Conservation (phyloP, 2,113 vertebrate genomes). For the Equus quagga region DNA sequence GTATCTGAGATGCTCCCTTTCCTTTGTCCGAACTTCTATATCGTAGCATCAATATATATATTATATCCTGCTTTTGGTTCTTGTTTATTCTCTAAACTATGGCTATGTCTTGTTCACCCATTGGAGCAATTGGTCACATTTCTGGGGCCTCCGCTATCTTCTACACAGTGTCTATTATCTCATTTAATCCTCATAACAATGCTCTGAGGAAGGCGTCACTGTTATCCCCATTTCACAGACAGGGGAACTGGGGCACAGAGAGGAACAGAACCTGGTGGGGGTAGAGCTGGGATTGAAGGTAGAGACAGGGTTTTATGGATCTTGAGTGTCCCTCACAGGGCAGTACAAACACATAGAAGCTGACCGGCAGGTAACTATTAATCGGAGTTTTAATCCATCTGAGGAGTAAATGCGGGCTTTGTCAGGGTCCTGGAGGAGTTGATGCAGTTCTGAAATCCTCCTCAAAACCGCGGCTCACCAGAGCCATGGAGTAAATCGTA, state of each 20-base stretch:
- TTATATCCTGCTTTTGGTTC: background rate
- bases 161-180: background rate
- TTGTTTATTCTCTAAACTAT: background rate
- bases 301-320: background rate
- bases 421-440: background rate
- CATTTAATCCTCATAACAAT: background rate
- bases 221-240: background rate
- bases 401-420: background rate
- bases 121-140: background rate
- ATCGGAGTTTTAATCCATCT: background rate
- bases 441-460: background rate
- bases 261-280: background rate
- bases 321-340: background rate
- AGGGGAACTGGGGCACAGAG: background rate
- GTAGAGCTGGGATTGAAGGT: background rate
- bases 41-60: too few species aligned
- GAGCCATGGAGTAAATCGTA: background rate
- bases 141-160: background rate
- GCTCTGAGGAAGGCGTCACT: background rate
- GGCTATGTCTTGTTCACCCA: background rate
- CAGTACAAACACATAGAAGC: background rate
- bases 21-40: background rate
- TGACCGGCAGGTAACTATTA: background rate
- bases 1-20: background rate
- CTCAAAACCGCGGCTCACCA: background rate